Evolutionary conservation across 2,797 vertebrate species (phyloP), one percentile per base, ranked within the genome.

Genomic region (Pangasius larnaudii): DNA sequence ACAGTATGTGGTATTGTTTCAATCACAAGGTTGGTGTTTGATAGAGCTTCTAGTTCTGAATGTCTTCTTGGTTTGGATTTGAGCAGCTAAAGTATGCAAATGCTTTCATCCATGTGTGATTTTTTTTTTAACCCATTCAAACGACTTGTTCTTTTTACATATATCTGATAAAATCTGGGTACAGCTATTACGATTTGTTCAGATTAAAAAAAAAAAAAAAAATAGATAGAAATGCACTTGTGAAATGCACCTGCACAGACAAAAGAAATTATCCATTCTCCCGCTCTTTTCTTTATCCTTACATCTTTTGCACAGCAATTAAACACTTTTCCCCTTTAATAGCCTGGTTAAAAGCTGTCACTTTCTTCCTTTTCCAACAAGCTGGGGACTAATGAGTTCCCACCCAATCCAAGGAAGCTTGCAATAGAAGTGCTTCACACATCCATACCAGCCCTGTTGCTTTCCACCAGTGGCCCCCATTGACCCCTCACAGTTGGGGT

Each of bases 381-480:
- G 93, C 92, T 95, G 94, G 93, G 95, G 94, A 95, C 95, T 95
- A 96, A 96, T 95, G 94, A 96, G 94, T 89, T 92, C 93, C 90
- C 92, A 93, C 93, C 92, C 88, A 92, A 92, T 94, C 94, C 88
- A 91, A 95, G 96, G 96, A 96, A 96, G 94, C 94, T 94, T 95
- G 94, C 90, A 91, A 94, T 89, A 93, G 91, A 94, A 92, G 90
- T 89, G 92, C 95, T 96, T 96, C 96, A 95, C 95, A 96, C 94
- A 24, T 95, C 93, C 90, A 92, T 92, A 85, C 93, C 87, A 83
- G 92, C 92, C 93, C 94, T 93, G 94, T 94, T 84, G 92, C 93
- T 93, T 95, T 93, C 94, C 92, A 95, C 93, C 94, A 93, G 94
- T 56, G 94, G 93, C 93, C 93, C 94, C 93, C 90, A 92, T 94